A percentile compares a stretch with the other conserved stretches of the same genome.
Evolutionary conservation across 2,888 invertebrate species (phyloP).

Genomic region (Trisateles emortualis): DNA sequence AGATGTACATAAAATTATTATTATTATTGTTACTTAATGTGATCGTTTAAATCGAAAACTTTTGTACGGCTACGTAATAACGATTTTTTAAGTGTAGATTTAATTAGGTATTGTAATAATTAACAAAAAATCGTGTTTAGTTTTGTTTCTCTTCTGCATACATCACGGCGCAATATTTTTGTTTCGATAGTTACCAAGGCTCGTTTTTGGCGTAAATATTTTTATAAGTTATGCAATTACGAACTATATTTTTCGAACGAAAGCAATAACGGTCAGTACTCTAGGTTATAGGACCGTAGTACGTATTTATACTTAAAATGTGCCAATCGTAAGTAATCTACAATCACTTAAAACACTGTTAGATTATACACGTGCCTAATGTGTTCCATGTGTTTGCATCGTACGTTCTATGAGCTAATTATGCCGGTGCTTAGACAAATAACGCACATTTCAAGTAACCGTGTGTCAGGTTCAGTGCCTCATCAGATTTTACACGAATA

Average conservation of each 20-base stretch:
- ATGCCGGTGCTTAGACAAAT: constrained; percentile 40
- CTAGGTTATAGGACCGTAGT: constrained; percentile 25
- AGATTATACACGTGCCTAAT: constrained; percentile 31
- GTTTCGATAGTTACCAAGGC: constrained; percentile 57
- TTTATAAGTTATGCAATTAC: constrained; percentile 33
- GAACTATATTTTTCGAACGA: constrained; percentile 27
- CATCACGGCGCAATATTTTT: constrained; percentile 54
- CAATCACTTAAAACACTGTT: background rate
- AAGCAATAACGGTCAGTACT: constrained; percentile 19
- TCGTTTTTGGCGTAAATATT: constrained; percentile 42
- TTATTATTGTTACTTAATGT: constrained; percentile 80
- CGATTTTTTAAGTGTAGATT: constrained; percentile 52
- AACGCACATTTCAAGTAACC: constrained; percentile 47
- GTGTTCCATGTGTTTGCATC: constrained; percentile 33
- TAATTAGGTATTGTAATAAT: constrained; percentile 44
- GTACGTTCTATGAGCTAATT: constrained; percentile 18
- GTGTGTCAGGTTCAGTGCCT: constrained; percentile 35
- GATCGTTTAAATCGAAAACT: constrained; percentile 71
- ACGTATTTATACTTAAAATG: constrained; percentile 34
- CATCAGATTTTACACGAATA: constrained; percentile 31
- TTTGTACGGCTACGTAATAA: constrained; percentile 68
- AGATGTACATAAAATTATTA: constrained; percentile 77
- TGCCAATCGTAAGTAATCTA: constrained; percentile 38
- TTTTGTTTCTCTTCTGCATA: constrained; percentile 35
- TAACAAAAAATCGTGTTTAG: constrained; percentile 35